Percentiles rank a stretch among this genome's conserved stretches.
These are phyloP conservation scores for Cerceris rybyensis DNA, from an alignment of 2,888 invertebrate genomes.

Conservation along the genomic window DNA sequence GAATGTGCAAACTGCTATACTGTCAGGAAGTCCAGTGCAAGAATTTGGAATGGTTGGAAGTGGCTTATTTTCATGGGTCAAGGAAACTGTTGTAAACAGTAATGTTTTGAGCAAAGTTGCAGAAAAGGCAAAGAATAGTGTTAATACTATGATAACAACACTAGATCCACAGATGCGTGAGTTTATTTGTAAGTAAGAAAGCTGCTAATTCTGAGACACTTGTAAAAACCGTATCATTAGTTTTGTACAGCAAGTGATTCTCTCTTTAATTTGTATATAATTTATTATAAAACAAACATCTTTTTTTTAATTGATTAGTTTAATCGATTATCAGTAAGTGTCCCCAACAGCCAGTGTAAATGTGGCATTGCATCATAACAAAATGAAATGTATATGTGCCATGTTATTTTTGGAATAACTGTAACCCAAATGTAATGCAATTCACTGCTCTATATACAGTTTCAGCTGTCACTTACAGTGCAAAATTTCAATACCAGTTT, in stretches of 20 bases:
- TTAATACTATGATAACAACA: slow-evolving; percentile 93
- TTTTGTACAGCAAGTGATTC: neutral
- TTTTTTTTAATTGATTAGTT: no score
- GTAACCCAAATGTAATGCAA: slow-evolving; percentile 30
- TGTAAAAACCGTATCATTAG: slow-evolving; percentile 19
- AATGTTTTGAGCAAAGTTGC: slow-evolving; percentile 87
- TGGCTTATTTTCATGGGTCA: slow-evolving; percentile 87
- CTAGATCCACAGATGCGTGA: slow-evolving; percentile 95
- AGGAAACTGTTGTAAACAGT: slow-evolving; percentile 86
- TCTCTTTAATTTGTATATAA: neutral
- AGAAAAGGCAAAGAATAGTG: slow-evolving; percentile 90
- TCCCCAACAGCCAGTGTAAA: slow-evolving; percentile 6
- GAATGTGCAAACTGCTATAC: slow-evolving; percentile 37
- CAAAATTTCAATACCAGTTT: neutral
- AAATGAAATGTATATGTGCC: slow-evolving; percentile 26
- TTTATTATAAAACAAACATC: neutral
- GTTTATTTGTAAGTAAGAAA: slow-evolving; percentile 87
- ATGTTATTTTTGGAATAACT: slow-evolving; percentile 54
- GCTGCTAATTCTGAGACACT: slow-evolving; percentile 31
- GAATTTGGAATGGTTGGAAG: slow-evolving; percentile 82
- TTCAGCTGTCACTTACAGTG: slow-evolving; percentile 44
- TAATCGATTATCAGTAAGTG: slow-evolving; percentile 8
- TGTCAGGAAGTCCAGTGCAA: slow-evolving; percentile 34
- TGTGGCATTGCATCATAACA: slow-evolving; percentile 54
- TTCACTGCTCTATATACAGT: slow-evolving; percentile 28